phyloP scores from a whole-genome alignment of 1,140 invertebrate genomes.

The Periplaneta americana region DNA sequence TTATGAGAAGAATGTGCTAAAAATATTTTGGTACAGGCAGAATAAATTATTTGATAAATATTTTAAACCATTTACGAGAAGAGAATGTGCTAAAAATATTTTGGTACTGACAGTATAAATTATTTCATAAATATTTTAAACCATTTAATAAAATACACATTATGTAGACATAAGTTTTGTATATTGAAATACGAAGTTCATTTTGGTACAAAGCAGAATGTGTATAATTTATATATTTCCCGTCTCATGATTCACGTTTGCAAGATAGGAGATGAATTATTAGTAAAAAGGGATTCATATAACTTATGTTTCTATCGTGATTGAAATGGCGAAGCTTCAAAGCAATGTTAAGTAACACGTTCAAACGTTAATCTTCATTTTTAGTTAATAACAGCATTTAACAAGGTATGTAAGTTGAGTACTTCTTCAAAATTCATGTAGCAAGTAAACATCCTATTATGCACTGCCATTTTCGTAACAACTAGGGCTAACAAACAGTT shows the following conservation, averaged over 20 bases:
- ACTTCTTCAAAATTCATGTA: not conserved
- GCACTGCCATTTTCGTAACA: not conserved
- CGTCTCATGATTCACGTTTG: not conserved
- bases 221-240: not conserved
- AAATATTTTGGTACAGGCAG: too few species aligned
- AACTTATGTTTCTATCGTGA: not conserved
- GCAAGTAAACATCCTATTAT: not conserved
- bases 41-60: too few species aligned
- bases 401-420: not conserved
- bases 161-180: not conserved
- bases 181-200: not conserved
- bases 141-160: not conserved
- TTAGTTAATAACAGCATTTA: not conserved
- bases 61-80: too few species aligned
- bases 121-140: too few species aligned
- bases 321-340: not conserved
- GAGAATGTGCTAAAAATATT: too few species aligned
- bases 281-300: not conserved
- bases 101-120: too few species aligned
- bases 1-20: too few species aligned
- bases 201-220: not conserved
- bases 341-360: not conserved
- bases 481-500: not conserved
- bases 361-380: not conserved
- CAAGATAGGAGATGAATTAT: not conserved